Evolutionary conservation across 1,140 invertebrate genomes (phyloP).

Genomic region (Tribolium castaneum): DNA sequence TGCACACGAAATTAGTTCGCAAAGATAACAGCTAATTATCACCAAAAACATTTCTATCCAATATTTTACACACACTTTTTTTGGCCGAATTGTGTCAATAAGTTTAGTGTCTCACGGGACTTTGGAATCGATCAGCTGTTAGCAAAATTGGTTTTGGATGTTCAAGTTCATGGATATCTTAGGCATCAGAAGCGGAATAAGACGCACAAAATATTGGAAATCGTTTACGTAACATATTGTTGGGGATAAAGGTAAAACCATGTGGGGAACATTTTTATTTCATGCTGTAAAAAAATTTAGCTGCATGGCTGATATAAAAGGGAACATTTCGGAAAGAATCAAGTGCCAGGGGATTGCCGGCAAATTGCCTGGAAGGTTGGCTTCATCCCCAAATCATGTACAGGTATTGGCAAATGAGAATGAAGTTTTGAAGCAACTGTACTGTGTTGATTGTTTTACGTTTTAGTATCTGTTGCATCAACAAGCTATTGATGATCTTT

Average conservation of each 20-base stretch:
- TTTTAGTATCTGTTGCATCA: too few relatives aligned
- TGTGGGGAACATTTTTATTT: not conserved
- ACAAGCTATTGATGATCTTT: too few relatives aligned
- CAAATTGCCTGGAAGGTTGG: not conserved
- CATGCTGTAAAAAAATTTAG: not conserved
- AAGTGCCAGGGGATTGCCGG: not conserved
- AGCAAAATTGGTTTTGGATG: not conserved
- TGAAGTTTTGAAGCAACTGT: not conserved
- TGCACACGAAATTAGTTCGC: not conserved
- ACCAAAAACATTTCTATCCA: too few relatives aligned
- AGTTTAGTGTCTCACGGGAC: not conserved
- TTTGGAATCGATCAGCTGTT: conserved; percentile 1
- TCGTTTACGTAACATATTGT: conserved; percentile 10
- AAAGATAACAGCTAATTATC: too few relatives aligned
- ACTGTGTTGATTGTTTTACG: too few relatives aligned
- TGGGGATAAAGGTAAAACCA: not conserved
- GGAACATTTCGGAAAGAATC: not conserved
- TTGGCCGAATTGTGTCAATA: not conserved
- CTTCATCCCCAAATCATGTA: not conserved
- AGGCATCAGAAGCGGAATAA: not conserved
- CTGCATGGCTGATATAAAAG: not conserved
- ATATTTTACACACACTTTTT: not conserved
- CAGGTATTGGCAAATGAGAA: not conserved
- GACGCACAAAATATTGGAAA: conserved; percentile 7
- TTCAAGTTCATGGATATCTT: conserved; percentile 9